A percentile compares a stretch with the other conserved stretches of the same genome.
Evolutionary conservation across 2,888 invertebrate species (phyloP).

Genomic region (Neoaliturus tenellus): DNA sequence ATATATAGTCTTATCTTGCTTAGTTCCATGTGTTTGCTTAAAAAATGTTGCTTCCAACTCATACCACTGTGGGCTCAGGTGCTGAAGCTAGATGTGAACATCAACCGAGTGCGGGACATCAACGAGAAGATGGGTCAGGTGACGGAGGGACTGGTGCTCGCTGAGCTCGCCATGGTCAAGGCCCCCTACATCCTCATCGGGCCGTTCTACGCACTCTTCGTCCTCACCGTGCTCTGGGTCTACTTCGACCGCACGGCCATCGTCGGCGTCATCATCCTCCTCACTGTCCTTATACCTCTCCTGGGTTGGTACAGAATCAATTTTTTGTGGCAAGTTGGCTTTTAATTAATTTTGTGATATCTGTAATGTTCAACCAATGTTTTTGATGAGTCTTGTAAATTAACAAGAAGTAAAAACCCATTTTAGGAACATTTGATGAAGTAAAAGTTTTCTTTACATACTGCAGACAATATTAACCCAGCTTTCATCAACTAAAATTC

Average conservation of each 20-base stretch:
- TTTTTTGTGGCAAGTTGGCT: no score
- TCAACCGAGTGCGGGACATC: constrained; percentile 43
- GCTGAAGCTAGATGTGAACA: constrained; percentile 48
- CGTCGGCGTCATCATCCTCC: constrained; percentile 37
- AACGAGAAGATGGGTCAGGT: constrained; percentile 55
- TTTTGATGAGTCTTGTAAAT: no score
- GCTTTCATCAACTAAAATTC: no score
- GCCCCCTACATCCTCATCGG: constrained; percentile 53
- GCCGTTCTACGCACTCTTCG: constrained; percentile 52
- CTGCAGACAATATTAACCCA: no score
- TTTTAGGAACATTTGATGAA: no score
- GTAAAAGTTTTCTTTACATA: no score
- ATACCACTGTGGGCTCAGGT: background rate
- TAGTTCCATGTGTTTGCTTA: no score
- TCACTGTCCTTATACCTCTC: constrained; percentile 44
- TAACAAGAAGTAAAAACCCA: no score
- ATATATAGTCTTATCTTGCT: no score
- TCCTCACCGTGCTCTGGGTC: constrained; percentile 48
- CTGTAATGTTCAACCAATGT: no score
- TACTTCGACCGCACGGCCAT: constrained; percentile 52
- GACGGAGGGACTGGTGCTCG: constrained; percentile 49
- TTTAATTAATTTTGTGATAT: background rate
- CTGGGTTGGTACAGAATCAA: constrained; percentile 27
- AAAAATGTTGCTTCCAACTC: no score
- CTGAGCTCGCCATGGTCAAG: constrained; percentile 50